Conservation (phyloP, 2,113 vertebrate species). For the Tyto alba region DNA sequence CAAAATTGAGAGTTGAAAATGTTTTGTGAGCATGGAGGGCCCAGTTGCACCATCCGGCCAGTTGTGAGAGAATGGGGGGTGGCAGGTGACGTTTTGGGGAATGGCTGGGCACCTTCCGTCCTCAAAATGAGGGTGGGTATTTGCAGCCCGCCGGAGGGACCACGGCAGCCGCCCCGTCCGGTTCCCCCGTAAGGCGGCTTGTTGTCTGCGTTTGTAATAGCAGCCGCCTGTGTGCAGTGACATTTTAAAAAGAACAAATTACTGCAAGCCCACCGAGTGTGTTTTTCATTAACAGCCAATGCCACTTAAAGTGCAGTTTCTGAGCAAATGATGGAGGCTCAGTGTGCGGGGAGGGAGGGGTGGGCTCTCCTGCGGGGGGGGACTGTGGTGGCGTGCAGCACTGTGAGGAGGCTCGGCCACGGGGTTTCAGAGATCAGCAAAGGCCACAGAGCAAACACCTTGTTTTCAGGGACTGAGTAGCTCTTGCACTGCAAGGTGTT, state of each 20-base stretch:
- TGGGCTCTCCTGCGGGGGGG: fast-evolving
- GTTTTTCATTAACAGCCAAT: background rate
- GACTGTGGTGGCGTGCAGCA: fast-evolving
- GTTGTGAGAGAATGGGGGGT: too few species aligned
- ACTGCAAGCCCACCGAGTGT: background rate
- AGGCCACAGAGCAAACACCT: background rate
- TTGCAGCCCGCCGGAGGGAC: background rate
- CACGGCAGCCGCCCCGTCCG: fast-evolving
- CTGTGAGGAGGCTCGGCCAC: fast-evolving
- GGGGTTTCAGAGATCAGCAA: background rate
- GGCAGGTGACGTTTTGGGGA: fast-evolving
- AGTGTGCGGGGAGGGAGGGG: background rate
- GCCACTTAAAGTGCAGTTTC: background rate
- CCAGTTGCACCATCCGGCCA: too few species aligned
- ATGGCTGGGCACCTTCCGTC: background rate
- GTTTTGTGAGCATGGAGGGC: background rate
- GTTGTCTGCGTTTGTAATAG: background rate
- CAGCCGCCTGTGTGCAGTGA: background rate
- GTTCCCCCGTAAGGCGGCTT: fast-evolving
- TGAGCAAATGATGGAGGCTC: background rate
- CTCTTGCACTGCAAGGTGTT: background rate
- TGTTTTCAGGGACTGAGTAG: background rate
- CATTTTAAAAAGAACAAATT: background rate
- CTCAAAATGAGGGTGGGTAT: background rate
- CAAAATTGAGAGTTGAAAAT: background rate